A percentile compares a stretch with the other conserved stretches of the same genome.
Conservation (phyloP, 2,797 vertebrate species). For the Odontamblyopus lacepedii region DNA sequence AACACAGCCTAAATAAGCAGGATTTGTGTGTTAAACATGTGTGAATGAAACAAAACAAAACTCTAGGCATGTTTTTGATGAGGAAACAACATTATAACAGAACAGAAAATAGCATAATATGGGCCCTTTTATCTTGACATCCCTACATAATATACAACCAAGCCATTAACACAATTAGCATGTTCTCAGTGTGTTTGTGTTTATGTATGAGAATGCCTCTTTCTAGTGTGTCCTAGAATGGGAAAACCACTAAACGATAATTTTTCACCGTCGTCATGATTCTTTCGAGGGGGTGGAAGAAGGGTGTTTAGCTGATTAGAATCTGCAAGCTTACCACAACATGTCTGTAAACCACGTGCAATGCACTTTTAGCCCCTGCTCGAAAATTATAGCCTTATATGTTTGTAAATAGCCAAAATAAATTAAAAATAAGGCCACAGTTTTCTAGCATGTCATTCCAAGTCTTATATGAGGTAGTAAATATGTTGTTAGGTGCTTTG, state of each 20-base stretch:
- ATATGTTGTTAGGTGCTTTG: constrained; percentile 34
- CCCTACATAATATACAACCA: too few species aligned
- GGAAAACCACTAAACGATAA: constrained; percentile 8
- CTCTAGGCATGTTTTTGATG: too few species aligned
- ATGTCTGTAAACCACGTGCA: background rate
- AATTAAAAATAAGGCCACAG: constrained; percentile 9
- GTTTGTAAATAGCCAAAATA: background rate
- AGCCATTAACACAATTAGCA: too few species aligned
- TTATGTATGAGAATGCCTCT: background rate
- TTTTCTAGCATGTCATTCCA: constrained; percentile 22
- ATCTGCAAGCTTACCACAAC: constrained; percentile 17
- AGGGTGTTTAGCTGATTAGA: constrained; percentile 13
- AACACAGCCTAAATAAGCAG: too few species aligned
- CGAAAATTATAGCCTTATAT: background rate
- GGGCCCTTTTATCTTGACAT: too few species aligned
- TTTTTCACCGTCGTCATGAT: constrained; percentile 9
- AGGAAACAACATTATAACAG: too few species aligned
- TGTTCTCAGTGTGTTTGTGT: background rate
- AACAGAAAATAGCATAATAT: too few species aligned
- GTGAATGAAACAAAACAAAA: too few species aligned
- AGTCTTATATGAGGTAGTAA: constrained; percentile 21
- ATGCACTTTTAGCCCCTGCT: constrained; percentile 2
- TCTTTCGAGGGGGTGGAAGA: background rate
- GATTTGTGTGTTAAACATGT: too few species aligned
- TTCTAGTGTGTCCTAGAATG: background rate